A percentile compares a stretch with the other conserved stretches of the same genome.
Evolutionary conservation across 2,888 invertebrate genomes (phyloP).

Genomic region (Xanthia togata): DNA sequence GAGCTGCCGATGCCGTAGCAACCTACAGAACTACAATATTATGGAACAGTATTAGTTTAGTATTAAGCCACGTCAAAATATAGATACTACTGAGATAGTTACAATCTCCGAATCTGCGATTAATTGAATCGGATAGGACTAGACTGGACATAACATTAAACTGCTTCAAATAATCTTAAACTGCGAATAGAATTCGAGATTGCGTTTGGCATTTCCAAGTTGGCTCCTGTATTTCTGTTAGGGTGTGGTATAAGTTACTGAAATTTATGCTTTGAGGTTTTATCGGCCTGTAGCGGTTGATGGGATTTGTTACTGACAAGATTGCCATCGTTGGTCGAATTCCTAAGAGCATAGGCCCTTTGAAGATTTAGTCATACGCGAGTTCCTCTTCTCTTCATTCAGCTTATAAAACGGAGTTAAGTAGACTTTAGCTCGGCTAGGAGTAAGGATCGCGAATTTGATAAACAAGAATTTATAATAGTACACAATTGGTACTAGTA

Average conservation of each 20-base stretch:
- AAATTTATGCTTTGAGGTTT: neutral
- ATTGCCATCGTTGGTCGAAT: neutral
- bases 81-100: neutral
- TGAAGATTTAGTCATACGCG: neutral
- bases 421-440: neutral
- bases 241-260: slow-evolving; percentile 59
- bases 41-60: neutral
- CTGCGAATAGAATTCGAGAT: slow-evolving; percentile 49
- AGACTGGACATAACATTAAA: slow-evolving; percentile 24
- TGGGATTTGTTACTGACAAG: neutral
- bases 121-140: slow-evolving; percentile 54
- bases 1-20: neutral
- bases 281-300: neutral
- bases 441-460: neutral
- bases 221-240: slow-evolving; percentile 56
- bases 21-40: neutral
- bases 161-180: slow-evolving; percentile 52
- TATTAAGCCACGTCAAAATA: neutral
- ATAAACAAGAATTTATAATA: no score
- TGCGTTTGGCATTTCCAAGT: slow-evolving; percentile 63
- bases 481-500: no score
- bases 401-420: neutral
- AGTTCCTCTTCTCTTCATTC: neutral
- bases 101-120: slow-evolving; percentile 41
- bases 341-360: neutral